phyloP scores from a whole-genome alignment of 2,888 invertebrate genomes.

The Stratiomys singularior region DNA sequence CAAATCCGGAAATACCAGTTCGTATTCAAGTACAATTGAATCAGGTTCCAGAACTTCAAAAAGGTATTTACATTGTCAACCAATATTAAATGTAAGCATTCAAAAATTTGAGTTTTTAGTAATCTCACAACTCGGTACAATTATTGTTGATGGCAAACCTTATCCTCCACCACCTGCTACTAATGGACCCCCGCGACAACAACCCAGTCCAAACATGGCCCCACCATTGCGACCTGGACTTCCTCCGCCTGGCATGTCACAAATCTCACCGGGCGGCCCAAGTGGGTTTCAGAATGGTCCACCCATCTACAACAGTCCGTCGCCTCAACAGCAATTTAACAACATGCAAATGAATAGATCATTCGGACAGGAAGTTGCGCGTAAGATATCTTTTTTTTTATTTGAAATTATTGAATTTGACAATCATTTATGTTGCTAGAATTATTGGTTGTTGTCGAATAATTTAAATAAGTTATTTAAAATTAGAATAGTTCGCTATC shows the following conservation, averaged over 20 bases:
- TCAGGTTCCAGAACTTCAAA: conserved; percentile 82
- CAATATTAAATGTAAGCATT: background rate
- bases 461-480: no score
- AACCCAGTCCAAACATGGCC: conserved; percentile 65
- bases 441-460: no score
- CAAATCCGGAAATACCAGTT: conserved; percentile 89
- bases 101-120: no score
- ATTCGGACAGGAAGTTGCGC: conserved; percentile 62
- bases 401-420: no score
- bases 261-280: conserved; percentile 61
- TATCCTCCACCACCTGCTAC: conserved; percentile 71
- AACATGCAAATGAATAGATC: conserved; percentile 63
- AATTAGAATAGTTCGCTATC: no score
- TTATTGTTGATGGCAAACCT: conserved; percentile 84
- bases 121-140: conserved; percentile 80
- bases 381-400: no score
- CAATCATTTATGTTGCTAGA: no score
- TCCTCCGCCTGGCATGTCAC: conserved; percentile 61
- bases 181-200: conserved; percentile 63
- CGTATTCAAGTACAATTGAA: conserved; percentile 82
- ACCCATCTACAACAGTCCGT: conserved; percentile 62
- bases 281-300: conserved; percentile 60
- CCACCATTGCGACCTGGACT: conserved; percentile 63
- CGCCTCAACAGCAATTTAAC: conserved; percentile 62
- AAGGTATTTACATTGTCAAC: conserved; percentile 67